These are phyloP conservation scores for Erannis defoliaria DNA, from an alignment of 2,888 invertebrate species.

Conservation along the genomic window DNA sequence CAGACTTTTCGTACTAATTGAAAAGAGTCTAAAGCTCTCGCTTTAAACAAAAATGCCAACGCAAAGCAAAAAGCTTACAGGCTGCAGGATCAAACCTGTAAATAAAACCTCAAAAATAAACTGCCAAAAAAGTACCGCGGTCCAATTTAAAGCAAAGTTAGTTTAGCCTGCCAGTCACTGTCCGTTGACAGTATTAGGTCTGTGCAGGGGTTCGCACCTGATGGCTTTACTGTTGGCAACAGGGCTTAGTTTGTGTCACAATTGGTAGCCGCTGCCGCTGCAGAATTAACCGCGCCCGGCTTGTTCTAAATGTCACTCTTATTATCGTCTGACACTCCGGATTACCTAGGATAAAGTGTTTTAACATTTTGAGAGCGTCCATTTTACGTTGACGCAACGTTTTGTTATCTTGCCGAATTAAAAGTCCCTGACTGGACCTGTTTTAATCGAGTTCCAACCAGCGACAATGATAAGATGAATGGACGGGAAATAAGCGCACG, in stretches of 20 bases:
- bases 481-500: no score
- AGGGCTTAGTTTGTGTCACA: conserved; percentile 82
- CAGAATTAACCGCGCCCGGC: conserved; percentile 80
- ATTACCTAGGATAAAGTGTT: conserved; percentile 85
- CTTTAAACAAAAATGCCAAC: conserved; percentile 19
- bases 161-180: conserved; percentile 52
- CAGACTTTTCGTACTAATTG: conserved; percentile 14
- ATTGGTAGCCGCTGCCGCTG: conserved; percentile 74
- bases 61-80: conserved; percentile 30
- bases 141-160: conserved; percentile 49
- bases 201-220: conserved; percentile 70
- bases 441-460: conserved; percentile 59
- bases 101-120: conserved; percentile 39
- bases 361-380: conserved; percentile 77
- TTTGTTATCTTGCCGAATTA: conserved; percentile 77
- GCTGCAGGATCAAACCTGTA: conserved; percentile 33
- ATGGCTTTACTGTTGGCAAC: conserved; percentile 80
- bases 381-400: conserved; percentile 75
- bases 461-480: no score
- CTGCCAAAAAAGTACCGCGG: conserved; percentile 42
- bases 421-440: conserved; percentile 59
- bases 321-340: conserved; percentile 84
- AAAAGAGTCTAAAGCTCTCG: conserved; percentile 16
- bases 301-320: conserved; percentile 85
- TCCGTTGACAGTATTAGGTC: conserved; percentile 66